A percentile compares a stretch with the other conserved stretches of the same genome.
These are phyloP conservation scores for Belonocnema kinseyi DNA, from an alignment of 1,140 invertebrate genomes.

Conservation along the genomic window DNA sequence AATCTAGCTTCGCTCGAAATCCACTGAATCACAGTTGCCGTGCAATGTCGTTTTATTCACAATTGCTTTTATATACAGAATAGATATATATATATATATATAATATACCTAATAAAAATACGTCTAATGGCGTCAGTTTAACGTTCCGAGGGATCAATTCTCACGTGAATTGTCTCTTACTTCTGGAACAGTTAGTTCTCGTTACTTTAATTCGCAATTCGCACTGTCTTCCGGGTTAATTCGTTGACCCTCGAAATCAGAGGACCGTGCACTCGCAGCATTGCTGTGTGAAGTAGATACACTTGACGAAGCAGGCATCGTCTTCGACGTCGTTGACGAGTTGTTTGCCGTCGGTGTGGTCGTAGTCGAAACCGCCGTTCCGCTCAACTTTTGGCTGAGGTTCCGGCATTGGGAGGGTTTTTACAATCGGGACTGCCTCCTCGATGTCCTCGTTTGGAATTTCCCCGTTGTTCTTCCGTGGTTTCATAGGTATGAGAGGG, in stretches of 20 bases:
- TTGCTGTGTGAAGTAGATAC: conserved; percentile 71
- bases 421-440: conserved; percentile 59
- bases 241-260: conserved; percentile 48
- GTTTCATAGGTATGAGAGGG: conserved; percentile 35
- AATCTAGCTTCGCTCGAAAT: conserved; percentile 14
- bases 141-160: conserved; percentile 16
- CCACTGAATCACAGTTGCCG: conserved; percentile 39
- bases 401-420: conserved; percentile 59
- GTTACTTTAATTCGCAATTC: neutral
- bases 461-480: conserved; percentile 38
- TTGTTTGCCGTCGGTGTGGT: conserved; percentile 54
- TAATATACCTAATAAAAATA: conserved; percentile 34
- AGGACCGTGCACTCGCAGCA: conserved; percentile 73
- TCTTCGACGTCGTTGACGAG: conserved; percentile 56
- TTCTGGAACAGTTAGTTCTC: neutral
- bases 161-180: neutral
- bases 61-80: conserved; percentile 35
- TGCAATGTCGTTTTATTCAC: conserved; percentile 40
- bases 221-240: neutral
- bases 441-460: conserved; percentile 59
- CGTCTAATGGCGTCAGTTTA: neutral
- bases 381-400: conserved; percentile 62
- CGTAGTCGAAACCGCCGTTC: conserved; percentile 61
- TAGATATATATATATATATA: conserved; percentile 32
- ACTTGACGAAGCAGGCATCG: conserved; percentile 69